Base-by-base conservation (phyloP, 2,113 vertebrate genomes). In the Engystomops pustulosus region DNA sequence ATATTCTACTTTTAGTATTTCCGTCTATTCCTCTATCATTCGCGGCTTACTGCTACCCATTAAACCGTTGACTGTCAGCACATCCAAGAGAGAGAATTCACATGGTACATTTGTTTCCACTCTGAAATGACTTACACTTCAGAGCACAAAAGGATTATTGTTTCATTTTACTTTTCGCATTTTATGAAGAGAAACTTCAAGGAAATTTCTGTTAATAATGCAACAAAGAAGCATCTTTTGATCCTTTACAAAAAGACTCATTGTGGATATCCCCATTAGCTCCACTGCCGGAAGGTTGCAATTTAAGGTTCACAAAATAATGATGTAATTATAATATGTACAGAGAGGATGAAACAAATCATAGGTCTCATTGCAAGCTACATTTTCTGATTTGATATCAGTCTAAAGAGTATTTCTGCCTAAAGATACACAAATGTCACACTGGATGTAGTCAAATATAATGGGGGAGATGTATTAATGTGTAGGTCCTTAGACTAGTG, bases 141-240 rank as follows among this genome's bases (percentile, higher is more conserved):
- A 17, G 8, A 1, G 15, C 15, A 67, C 62, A 67, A 34, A 67
- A 67, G 10, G 62, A 67, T 34, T 17, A 34, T 67, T 32, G 30
- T 34, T 67, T 67, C 27, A 7, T 67, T 18, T 67, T 67, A 18
- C 15, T 7, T 34, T 67, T 67, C 17, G 3, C 30, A 67, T 67
- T 34, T 67, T 15, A 34, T 67, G 30, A 67, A 67, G 32, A 3
- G 18, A 67, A 9, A 18, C 27, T 67, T 67, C 62, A 67, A 67
- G 62, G 30, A 67, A 34, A 34, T 5, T 18, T 67, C 7, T 6
- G 2, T 67, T 67, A 34, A 34, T 34, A 67, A 67, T 8, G 62
- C 30, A 17, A 67, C 62, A 67, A 67, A 67, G 60, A 67, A 67
- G 15, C 27, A 9, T 67, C 62, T 67, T 32, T 67, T 67, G 15